Percentiles rank a stretch among this genome's conserved stretches.
Conservation (phyloP, 2,888 invertebrate genomes). For the Eumerus sabulonum region DNA sequence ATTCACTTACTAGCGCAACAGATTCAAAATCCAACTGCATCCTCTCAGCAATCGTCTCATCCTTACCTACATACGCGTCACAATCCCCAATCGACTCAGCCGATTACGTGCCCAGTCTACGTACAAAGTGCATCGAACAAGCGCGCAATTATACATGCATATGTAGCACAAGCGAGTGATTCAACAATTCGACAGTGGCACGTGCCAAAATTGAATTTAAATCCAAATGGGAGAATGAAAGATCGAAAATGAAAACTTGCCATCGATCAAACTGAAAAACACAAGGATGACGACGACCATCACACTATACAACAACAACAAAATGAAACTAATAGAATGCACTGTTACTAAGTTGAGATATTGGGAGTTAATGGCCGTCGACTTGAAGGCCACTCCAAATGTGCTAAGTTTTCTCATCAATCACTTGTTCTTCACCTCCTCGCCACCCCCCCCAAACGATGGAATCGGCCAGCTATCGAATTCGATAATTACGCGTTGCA, state of each 20-base stretch:
- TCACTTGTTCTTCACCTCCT: slow-evolving; percentile 53
- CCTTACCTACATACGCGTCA: no score
- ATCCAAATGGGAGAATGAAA: background rate
- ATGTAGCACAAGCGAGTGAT: background rate
- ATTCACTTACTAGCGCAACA: no score
- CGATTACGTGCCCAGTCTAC: no score
- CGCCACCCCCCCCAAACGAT: slow-evolving; percentile 12
- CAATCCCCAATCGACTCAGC: no score
- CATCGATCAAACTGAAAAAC: slow-evolving; percentile 27
- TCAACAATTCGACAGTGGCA: slow-evolving; percentile 26
- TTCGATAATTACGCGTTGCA: slow-evolving; percentile 45
- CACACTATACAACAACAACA: no score
- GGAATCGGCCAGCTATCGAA: slow-evolving; percentile 2
- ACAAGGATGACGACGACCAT: background rate
- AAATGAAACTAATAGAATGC: slow-evolving; percentile 20
- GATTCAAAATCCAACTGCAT: no score
- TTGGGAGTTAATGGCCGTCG: slow-evolving; percentile 42
- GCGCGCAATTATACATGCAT: no score
- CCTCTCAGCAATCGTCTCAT: no score
- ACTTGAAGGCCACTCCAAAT: slow-evolving; percentile 65
- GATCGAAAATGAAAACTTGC: slow-evolving; percentile 19
- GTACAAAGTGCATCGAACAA: no score
- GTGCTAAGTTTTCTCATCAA: slow-evolving; percentile 62
- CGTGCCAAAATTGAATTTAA: slow-evolving; percentile 27
- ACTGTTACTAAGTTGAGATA: slow-evolving; percentile 52